Evolutionary conservation across 2,888 invertebrate species (phyloP), one percentile per base, ranked within the genome.

Genomic region (Thyatira batis): DNA sequence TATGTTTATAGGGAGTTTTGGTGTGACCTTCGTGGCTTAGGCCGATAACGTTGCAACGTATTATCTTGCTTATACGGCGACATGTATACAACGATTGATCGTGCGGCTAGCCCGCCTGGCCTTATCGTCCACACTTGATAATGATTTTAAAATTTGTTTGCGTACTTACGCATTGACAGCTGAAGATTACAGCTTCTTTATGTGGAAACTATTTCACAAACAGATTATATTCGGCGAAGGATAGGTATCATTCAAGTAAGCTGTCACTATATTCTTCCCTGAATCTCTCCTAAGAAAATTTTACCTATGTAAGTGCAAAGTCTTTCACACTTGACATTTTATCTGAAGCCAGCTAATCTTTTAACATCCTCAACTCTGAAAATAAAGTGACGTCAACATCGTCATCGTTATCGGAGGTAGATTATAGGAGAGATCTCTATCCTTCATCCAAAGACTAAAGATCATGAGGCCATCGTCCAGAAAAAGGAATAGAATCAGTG

Each of bases 131-230:
- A 73, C 67, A 79, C 81, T 80, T 84, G 87, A 88, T 88, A 87
- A 86, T 86, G 78, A 85, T 85, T 85, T 83, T 85, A 83, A 86
- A 89, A 85, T 85, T 85, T 81, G 80, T 81, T 85, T 83, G 75
- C 76, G 71, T 80, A 82, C 82, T 84, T 80, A 82, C 65, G 57
- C 57, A 67, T 59, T 85, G 85, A 82, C 85, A 85, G 75, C 71
- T 76, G 58, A 60, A 78, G 83, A 81, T 83, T 82, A 83, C n/a
- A n/a, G n/a, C 55, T 71, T 67, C 56, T 61, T 66, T 57, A 61
- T 67, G 63, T 56, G 58, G 58, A 51, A 48, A n/a, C n/a, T n/a
- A n/a, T n/a, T 53, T 65, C 52, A 39, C n/a, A n/a, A n/a, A n/a
- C n/a, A n/a, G n/a, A n/a, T n/a, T n/a, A n/a, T n/a, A n/a, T n/a